A percentile compares a stretch with the other conserved stretches of the same genome.
These are phyloP conservation scores for Malacoraja senta DNA, from an alignment of 2,797 vertebrate species.

Conservation along the genomic window DNA sequence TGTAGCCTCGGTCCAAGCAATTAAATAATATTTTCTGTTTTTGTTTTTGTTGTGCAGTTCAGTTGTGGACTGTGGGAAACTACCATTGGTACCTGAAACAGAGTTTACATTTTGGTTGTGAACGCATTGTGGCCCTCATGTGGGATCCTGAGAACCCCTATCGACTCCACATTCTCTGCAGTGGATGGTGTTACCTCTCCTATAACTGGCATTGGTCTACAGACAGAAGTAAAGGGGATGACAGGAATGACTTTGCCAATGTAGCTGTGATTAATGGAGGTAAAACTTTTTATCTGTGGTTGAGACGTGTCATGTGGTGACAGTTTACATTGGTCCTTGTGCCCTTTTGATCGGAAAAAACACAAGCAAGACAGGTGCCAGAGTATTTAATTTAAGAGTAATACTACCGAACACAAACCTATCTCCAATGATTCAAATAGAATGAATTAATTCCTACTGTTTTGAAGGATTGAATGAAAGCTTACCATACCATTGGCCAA, in stretches of 20 bases:
- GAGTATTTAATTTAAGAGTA: neutral
- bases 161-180: slow-evolving; percentile 69
- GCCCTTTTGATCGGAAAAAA: neutral
- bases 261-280: slow-evolving; percentile 92
- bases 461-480: too few species aligned
- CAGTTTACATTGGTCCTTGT: neutral
- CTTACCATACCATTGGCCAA: too few species aligned
- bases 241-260: slow-evolving; percentile 58
- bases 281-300: slow-evolving; percentile 48
- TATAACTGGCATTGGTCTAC: slow-evolving; percentile 85
- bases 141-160: slow-evolving; percentile 75
- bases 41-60: slow-evolving; percentile 61
- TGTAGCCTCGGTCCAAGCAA: neutral
- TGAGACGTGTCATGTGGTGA: neutral
- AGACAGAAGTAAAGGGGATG: slow-evolving; percentile 63
- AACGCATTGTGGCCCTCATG: slow-evolving; percentile 62
- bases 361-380: too few species aligned
- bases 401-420: neutral
- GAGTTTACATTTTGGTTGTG: slow-evolving; percentile 69
- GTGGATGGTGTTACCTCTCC: slow-evolving; percentile 66
- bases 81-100: slow-evolving; percentile 98
- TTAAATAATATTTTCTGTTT: neutral
- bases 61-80: slow-evolving; percentile 85
- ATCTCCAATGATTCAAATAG: neutral
- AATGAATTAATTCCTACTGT: neutral